phyloP scores from a whole-genome alignment of 2,113 vertebrate species.

The Rhodinocichla rosea region DNA sequence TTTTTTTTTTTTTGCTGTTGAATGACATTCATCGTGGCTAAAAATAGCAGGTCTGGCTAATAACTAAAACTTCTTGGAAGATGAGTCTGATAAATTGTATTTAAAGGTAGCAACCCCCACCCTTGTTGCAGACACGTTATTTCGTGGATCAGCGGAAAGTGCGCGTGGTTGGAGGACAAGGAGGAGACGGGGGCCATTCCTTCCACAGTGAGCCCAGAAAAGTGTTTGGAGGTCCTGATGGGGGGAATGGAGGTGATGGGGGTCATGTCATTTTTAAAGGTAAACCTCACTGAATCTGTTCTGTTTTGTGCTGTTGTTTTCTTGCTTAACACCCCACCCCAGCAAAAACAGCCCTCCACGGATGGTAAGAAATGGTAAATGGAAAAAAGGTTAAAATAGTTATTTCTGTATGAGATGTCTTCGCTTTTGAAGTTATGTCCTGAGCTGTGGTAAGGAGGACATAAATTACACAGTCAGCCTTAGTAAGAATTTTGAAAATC shows the following conservation, averaged over 20 bases:
- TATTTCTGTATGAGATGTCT: not conserved
- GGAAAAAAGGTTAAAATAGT: not conserved
- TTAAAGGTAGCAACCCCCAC: not conserved
- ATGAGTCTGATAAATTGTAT: not conserved
- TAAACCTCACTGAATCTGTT: not conserved
- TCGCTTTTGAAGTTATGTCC: not conserved
- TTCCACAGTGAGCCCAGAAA: slow-evolving; percentile 95
- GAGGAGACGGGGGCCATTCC: slow-evolving; percentile 81
- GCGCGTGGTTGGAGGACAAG: slow-evolving; percentile 79
- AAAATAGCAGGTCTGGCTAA: not conserved
- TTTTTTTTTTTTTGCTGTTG: not conserved
- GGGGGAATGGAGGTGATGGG: slow-evolving; percentile 90
- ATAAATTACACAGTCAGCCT: not conserved
- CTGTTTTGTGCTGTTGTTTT: fast-evolving
- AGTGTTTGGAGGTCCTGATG: slow-evolving; percentile 92
- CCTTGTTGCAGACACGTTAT: slow-evolving; percentile 77
- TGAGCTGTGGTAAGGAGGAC: not conserved
- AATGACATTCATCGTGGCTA: not conserved
- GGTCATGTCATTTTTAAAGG: slow-evolving; percentile 89
- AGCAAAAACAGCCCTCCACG: fast-evolving
- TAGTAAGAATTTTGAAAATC: not conserved
- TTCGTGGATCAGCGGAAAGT: slow-evolving; percentile 89
- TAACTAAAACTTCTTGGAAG: not conserved
- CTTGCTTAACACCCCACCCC: not conserved
- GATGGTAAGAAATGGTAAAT: not conserved